phyloP scores from a whole-genome alignment of 2,113 vertebrate species.

The Toxostoma redivivum region DNA sequence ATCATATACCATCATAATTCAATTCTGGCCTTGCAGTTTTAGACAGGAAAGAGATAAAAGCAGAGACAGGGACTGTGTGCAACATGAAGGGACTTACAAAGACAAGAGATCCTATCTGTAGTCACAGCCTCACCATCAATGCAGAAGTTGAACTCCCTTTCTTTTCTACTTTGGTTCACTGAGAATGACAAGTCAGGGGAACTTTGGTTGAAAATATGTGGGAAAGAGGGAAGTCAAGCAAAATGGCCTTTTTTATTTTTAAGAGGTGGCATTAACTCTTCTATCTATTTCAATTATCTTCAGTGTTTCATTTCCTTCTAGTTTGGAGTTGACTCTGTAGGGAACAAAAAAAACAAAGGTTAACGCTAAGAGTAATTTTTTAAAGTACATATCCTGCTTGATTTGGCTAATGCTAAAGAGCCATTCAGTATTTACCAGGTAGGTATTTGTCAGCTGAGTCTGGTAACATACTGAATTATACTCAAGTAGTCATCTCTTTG shows the following conservation, averaged over 20 bases:
- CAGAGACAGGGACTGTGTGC: slow-evolving; percentile 8
- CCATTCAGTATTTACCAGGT: neutral
- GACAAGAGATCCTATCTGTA: neutral
- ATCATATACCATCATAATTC: neutral
- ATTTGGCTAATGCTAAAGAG: neutral
- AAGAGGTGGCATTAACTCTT: slow-evolving; percentile 85
- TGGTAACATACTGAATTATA: neutral
- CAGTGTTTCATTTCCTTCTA: slow-evolving; percentile 78
- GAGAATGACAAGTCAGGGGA: slow-evolving; percentile 21
- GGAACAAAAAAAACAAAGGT: neutral
- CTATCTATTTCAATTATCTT: slow-evolving; percentile 84
- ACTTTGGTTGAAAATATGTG: slow-evolving; percentile 16
- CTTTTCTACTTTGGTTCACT: slow-evolving; percentile 49
- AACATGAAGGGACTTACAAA: neutral
- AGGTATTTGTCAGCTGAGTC: neutral
- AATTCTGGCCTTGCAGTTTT: neutral
- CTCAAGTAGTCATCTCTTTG: neutral
- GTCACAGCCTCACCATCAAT: slow-evolving; percentile 10
- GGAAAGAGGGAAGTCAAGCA: slow-evolving; percentile 27
- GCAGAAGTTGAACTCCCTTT: slow-evolving; percentile 25
- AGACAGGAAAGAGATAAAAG: slow-evolving; percentile 22
- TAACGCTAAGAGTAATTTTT: neutral
- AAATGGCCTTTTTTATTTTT: slow-evolving; percentile 41
- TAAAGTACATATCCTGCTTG: neutral
- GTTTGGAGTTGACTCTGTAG: slow-evolving; percentile 72